phyloP scores from a whole-genome alignment of 2,113 vertebrate genomes.

The Polypterus bichir region DNA sequence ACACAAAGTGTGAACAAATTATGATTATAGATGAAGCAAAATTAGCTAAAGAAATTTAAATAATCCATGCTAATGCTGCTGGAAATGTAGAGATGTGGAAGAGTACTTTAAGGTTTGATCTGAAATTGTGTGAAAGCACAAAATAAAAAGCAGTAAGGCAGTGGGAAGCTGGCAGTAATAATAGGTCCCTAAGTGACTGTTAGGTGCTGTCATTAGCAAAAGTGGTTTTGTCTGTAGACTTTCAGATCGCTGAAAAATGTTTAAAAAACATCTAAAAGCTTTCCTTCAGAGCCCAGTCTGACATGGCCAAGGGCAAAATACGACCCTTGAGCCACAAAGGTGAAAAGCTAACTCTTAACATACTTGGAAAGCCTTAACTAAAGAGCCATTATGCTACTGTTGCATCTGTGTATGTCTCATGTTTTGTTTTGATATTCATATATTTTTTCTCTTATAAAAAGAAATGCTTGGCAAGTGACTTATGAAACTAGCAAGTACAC shows the following conservation, averaged over 20 bases:
- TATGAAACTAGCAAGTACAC: no score
- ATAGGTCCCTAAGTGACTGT: slow-evolving; percentile 10
- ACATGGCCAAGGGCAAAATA: slow-evolving; percentile 42
- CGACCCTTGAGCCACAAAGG: slow-evolving; percentile 54
- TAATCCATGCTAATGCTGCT: neutral
- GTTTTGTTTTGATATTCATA: slow-evolving; percentile 47
- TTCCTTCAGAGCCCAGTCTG: slow-evolving; percentile 31
- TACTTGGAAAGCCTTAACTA: neutral
- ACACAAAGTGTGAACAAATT: neutral
- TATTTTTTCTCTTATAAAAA: slow-evolving; percentile 16
- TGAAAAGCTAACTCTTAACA: slow-evolving; percentile 38
- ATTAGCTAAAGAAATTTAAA: neutral
- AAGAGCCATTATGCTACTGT: neutral
- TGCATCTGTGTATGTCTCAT: neutral
- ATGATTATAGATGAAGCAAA: neutral
- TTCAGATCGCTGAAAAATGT: slow-evolving; percentile 19
- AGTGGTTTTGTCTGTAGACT: slow-evolving; percentile 15
- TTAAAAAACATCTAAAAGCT: slow-evolving; percentile 21
- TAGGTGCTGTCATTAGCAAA: slow-evolving; percentile 20
- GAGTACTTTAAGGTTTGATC: neutral
- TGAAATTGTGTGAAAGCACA: neutral
- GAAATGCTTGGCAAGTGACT: no score
- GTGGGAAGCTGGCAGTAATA: neutral
- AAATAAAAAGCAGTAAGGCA: neutral
- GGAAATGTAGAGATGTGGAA: neutral